phyloP scores from a whole-genome alignment of 2,113 vertebrate genomes.

The Dendropsophus ebraccatus region DNA sequence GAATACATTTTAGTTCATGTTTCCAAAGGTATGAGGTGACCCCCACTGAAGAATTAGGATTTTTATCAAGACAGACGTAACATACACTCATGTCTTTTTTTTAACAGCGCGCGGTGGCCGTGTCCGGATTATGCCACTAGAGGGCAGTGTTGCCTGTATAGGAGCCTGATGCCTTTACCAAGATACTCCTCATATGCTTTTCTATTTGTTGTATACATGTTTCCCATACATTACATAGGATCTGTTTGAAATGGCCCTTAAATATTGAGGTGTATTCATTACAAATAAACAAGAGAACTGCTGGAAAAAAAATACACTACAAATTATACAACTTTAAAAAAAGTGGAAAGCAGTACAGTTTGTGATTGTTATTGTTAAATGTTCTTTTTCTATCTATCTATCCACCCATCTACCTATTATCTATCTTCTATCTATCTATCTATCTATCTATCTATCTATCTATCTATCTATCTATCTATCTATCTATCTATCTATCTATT shows the following conservation, averaged over 20 bases:
- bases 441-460: not conserved
- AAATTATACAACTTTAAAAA: too few relatives aligned
- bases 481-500: too few relatives aligned
- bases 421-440: not conserved
- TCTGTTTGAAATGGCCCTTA: not conserved
- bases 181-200: not conserved
- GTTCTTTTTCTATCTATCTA: too few relatives aligned
- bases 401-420: too few relatives aligned
- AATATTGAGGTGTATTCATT: not conserved
- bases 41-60: not conserved
- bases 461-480: not conserved
- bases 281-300: not conserved
- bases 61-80: not conserved
- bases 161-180: not conserved
- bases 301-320: too few relatives aligned
- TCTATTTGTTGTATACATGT: not conserved
- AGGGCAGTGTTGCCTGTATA: slow-evolving; percentile 18
- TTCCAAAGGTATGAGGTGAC: not conserved
- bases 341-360: too few relatives aligned
- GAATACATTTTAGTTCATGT: not conserved
- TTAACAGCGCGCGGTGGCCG: too few relatives aligned
- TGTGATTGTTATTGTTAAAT: too few relatives aligned
- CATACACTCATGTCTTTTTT: not conserved
- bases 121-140: not conserved
- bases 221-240: not conserved